Evolutionary conservation across 1,140 invertebrate genomes (phyloP), one percentile per base, ranked within the genome.

Genomic region (Riptortus pedestris): DNA sequence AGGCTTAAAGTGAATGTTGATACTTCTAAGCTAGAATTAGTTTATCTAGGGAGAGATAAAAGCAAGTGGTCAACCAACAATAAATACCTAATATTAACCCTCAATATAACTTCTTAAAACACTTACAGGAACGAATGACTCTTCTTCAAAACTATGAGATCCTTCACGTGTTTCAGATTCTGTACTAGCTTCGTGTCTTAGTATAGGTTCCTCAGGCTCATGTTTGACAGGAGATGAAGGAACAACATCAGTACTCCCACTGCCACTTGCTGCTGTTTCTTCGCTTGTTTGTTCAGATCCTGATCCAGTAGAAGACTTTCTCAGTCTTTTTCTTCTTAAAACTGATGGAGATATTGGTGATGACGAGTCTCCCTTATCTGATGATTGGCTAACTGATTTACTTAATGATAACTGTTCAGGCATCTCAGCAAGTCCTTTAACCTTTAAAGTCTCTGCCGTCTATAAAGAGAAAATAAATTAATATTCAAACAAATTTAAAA

Each of bases 351-450:
- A 55, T 24, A 55, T 26, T 2, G 68, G 59, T 43, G 62, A 59
- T 38, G 55, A 52, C 26, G 67, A 68, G 14, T 67, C 20, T 27
- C 64, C 48, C 59, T 62, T 60, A 48, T 69, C 67, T 24, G 66
- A 66, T 29, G 38, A 43, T 31, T 64, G 43, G 45, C 65, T 65
- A 4, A 63, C 52, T n/a, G 64, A 59, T 43, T 66, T 68, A 65
- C 68, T 68, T 14, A 68, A 33, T 22, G 67, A 66, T 18, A 71
- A 63, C 18, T 73, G 69, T 47, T 88, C 81, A 5, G 84, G 86
- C 80, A 89, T 88, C 74, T 93, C 89, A 51, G 89, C 87, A 22
- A 93, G 76, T 26, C 90, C 84, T 81, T 92, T 88, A 43, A 93
- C 89, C 76, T 91, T 90, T 47, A 93, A 79, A 70, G 86, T 87